These are phyloP conservation scores for Metopolophium dirhodum DNA, from an alignment of 1,140 invertebrate genomes.

Conservation along the genomic window DNA sequence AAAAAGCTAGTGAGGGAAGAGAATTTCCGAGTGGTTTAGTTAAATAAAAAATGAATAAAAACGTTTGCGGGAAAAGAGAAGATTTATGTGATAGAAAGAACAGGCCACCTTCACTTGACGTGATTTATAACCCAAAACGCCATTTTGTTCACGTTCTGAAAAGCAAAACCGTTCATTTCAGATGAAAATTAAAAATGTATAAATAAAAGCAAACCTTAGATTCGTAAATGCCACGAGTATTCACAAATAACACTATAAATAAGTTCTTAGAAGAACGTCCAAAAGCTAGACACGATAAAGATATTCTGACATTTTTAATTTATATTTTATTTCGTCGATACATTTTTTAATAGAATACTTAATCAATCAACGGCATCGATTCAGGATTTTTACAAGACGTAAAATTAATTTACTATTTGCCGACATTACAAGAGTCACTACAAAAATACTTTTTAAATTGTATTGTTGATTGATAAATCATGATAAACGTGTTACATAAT, in stretches of 20 bases:
- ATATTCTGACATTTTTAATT: conserved; percentile 35
- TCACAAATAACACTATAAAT: conserved; percentile 45
- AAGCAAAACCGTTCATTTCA: conserved; percentile 39
- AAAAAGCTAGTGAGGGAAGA: conserved; percentile 5
- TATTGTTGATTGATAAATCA: not conserved
- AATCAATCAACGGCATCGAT: not conserved
- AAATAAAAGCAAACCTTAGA: conserved; percentile 36
- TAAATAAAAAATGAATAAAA: conserved; percentile 54
- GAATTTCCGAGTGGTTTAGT: conserved; percentile 56
- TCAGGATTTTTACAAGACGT: not conserved
- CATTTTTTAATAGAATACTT: not conserved
- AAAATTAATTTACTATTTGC: not conserved
- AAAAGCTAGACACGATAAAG: conserved; percentile 14
- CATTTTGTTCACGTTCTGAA: conserved; percentile 47
- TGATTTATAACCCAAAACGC: conserved; percentile 55
- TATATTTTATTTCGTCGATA: conserved; percentile 31
- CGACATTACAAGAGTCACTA: not conserved
- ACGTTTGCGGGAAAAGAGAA: conserved; percentile 33
- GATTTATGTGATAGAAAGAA: conserved; percentile 51
- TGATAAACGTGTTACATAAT: not conserved
- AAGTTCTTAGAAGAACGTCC: conserved; percentile 26
- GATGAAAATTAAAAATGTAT: conserved; percentile 52
- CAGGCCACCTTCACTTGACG: conserved; percentile 50
- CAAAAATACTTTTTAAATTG: not conserved
- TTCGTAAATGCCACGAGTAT: conserved; percentile 37